Conservation (phyloP, 2,888 invertebrate genomes). For the Drosophila demipolita region DNA sequence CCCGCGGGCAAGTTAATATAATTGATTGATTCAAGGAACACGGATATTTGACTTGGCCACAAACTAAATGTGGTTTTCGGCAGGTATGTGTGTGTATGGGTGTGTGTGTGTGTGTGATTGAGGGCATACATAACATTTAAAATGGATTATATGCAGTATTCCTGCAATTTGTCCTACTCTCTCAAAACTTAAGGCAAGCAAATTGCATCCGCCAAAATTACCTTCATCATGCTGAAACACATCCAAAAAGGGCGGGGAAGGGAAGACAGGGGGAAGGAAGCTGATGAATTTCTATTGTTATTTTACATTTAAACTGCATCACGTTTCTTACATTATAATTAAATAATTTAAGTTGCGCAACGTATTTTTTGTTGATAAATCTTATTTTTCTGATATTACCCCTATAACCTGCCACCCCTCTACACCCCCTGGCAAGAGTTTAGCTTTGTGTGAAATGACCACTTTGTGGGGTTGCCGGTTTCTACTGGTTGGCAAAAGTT, state of each 20-base stretch:
- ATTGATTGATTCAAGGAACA: slow-evolving; percentile 57
- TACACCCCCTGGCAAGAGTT: background rate
- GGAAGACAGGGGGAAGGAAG: background rate
- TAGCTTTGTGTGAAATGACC: background rate
- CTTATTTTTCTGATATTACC: background rate
- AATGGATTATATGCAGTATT: background rate
- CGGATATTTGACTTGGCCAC: slow-evolving; percentile 21
- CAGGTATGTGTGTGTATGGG: slow-evolving; percentile 9
- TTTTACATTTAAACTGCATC: background rate
- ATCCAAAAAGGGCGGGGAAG: too few relatives aligned
- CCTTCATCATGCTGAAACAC: slow-evolving; percentile 2
- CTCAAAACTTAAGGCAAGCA: background rate
- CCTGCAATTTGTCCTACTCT: slow-evolving; percentile 9
- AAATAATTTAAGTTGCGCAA: background rate
- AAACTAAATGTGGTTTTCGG: slow-evolving; percentile 56
- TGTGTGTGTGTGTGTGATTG: background rate
- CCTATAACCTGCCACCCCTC: background rate
- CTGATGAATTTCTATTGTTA: background rate
- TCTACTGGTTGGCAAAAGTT: slow-evolving; percentile 56
- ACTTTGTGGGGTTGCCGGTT: slow-evolving; percentile 9
- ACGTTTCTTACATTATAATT: background rate
- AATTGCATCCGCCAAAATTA: slow-evolving; percentile 20
- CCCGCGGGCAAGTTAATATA: slow-evolving; percentile 38
- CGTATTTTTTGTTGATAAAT: background rate
- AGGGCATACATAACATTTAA: background rate